Evolutionary conservation across 2,113 vertebrate species (phyloP).

Genomic region (Amblyopsis rosae): DNA sequence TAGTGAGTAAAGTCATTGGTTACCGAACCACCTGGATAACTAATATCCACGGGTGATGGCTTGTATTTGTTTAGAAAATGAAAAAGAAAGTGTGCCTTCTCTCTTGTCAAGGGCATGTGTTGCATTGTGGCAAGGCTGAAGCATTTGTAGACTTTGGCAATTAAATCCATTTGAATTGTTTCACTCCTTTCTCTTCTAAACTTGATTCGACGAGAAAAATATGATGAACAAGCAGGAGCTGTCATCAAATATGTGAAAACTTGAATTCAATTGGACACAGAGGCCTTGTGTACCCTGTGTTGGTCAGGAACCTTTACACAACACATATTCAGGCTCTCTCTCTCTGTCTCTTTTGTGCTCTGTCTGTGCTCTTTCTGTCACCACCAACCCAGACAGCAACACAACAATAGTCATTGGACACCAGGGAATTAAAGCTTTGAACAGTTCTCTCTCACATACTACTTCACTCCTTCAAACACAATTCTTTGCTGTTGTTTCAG

Average conservation of each 20-base stretch:
- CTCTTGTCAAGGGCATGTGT: neutral
- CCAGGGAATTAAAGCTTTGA: constrained; percentile 21
- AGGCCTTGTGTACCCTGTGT: too few species aligned
- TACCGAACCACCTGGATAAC: neutral
- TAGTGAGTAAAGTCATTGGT: constrained; percentile 23
- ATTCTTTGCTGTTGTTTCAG: constrained; percentile 26
- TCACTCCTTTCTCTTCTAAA: constrained; percentile 1
- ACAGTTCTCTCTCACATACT: constrained; percentile 21
- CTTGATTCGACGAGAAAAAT: constrained; percentile 7
- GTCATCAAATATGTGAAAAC: neutral
- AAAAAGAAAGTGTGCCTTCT: constrained; percentile 10
- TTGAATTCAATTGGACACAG: too few species aligned
- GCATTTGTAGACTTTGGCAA: constrained; percentile 16
- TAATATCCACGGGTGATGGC: constrained; percentile 1
- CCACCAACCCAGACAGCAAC: neutral
- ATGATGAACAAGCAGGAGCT: neutral
- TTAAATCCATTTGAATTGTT: constrained; percentile 12
- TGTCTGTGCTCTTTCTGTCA: neutral
- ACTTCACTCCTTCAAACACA: neutral
- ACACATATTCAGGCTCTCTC: neutral
- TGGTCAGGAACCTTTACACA: too few species aligned
- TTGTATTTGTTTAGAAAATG: constrained; percentile 22
- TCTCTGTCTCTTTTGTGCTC: neutral
- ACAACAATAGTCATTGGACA: constrained; percentile 12
- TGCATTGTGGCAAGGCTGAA: constrained; percentile 1